Base-by-base conservation (phyloP, 2,113 vertebrate species). In the Budorcas taxicolor region DNA sequence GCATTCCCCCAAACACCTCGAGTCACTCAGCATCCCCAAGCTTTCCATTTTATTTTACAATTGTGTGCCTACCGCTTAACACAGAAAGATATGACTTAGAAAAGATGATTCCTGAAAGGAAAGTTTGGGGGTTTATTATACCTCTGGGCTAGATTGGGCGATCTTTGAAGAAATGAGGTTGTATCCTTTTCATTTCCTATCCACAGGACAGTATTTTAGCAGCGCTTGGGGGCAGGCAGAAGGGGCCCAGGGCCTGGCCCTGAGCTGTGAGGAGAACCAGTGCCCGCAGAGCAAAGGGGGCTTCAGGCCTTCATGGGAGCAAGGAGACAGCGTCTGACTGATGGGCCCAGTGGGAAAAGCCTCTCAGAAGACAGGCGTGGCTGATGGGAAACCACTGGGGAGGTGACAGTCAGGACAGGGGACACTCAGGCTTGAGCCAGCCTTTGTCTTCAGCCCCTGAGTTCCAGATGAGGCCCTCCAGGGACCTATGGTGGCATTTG, bases 91-190 rank as follows among this genome's bases (percentile, higher is more conserved):
- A 99, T 99, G 99, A 99, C 99, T 99, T 99, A 99, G 98, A 99
- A 99, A 99, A 99, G 99, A 99, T 99, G 99, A 99, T 99, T 99
- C 99, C 99, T 99, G 99, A 99, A 99, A 99, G 99, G 99, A 98
- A 99, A 99, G 99, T 99, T 99, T 99, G 99, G 99, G 99, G 99
- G 99, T 99, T 99, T 99, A 99, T 99, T 99, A 99, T n/a, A 95
- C 99, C 99, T 99, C 98, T 99, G 99, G 99, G 99, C 99, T 99
- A 99, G 99, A 98, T 90, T 97, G 97, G 99, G 98, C 98, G 98
- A 99, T 99, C 99, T 99, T 99, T 98, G 99, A 99, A 99, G 99
- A 99, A 99, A 99, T 99, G 99, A 99, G 99, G 99, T 99, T 99
- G 99, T 99, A 99, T 99, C 99, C 99, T 99, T 99, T 99, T 99